A percentile compares a stretch with the other conserved stretches of the same genome.
Conservation (phyloP, 53 echinoderm and acorn worm species). For the Antedon mediterranea region DNA sequence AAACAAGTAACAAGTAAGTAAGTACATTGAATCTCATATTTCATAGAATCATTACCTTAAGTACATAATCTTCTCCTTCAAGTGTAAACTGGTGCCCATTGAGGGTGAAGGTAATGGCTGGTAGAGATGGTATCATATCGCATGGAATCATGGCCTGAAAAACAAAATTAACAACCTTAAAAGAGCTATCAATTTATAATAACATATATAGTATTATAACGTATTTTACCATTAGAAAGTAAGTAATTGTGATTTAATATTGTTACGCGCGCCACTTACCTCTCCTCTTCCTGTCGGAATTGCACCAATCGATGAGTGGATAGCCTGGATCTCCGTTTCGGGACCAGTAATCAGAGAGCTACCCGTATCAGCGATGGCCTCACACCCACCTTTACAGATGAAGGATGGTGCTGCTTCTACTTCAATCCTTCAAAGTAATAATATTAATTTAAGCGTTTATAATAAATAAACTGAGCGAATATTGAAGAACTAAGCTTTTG, state of each 20-base stretch:
- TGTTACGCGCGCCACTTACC: no score
- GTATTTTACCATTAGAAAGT: no score
- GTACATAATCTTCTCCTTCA: conserved; percentile 53
- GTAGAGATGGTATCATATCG: conserved; percentile 31
- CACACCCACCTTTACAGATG: conserved; percentile 25
- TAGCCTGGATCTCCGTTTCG: conserved; percentile 29
- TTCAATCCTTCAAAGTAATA: no score
- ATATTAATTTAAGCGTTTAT: no score
- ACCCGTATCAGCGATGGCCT: conserved; percentile 73
- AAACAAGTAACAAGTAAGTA: no score
- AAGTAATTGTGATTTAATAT: no score
- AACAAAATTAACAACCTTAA: background rate
- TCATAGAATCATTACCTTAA: conserved; percentile 24
- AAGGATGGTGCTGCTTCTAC: background rate
- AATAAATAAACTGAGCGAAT: no score
- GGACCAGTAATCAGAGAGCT: conserved; percentile 84
- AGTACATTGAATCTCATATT: no score
- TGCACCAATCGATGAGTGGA: conserved; percentile 45
- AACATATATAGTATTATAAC: no score
- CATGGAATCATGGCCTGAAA: conserved; percentile 63
- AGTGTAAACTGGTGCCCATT: conserved; percentile 31
- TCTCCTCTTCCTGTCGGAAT: conserved; percentile 44
- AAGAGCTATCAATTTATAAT: no score
- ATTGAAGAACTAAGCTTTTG: no score
- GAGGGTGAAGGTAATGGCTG: conserved; percentile 44